Percentiles rank a stretch among this genome's conserved stretches.
Evolutionary conservation across 2,888 invertebrate genomes (phyloP).

Genomic region (Microctonus hyperodae): DNA sequence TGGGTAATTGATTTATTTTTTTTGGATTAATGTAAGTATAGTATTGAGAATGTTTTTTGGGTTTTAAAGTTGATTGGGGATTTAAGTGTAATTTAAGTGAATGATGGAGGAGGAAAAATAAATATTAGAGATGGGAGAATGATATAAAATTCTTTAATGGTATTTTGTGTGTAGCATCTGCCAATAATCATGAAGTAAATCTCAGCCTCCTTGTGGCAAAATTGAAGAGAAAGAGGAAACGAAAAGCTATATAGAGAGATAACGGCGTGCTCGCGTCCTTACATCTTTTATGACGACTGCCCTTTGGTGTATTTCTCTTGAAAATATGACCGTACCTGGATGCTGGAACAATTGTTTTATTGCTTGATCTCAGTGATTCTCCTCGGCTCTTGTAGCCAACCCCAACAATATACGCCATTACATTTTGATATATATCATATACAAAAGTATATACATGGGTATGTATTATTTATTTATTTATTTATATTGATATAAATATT

Average conservation of each 20-base stretch:
- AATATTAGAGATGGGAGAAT: not conserved
- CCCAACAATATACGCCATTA: not conserved
- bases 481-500: not conserved
- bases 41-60: no score
- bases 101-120: not conserved
- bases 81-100: not conserved
- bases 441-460: not conserved
- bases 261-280: constrained; percentile 34
- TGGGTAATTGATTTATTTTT: no score
- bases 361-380: constrained; percentile 43
- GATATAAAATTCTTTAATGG: constrained; percentile 19
- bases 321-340: constrained; percentile 41
- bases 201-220: constrained; percentile 24
- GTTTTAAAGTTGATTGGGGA: not conserved
- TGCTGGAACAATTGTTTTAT: constrained; percentile 44
- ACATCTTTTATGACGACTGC: constrained; percentile 42
- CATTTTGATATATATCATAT: not conserved
- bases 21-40: no score
- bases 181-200: constrained; percentile 42
- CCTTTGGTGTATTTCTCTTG: constrained; percentile 44
- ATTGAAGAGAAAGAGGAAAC: not conserved
- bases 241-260: constrained; percentile 25
- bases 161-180: constrained; percentile 24
- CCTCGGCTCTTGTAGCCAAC: constrained; percentile 12
- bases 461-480: not conserved